These are phyloP conservation scores for Goniozus legneri DNA, from an alignment of 1,140 invertebrate genomes.

Conservation along the genomic window DNA sequence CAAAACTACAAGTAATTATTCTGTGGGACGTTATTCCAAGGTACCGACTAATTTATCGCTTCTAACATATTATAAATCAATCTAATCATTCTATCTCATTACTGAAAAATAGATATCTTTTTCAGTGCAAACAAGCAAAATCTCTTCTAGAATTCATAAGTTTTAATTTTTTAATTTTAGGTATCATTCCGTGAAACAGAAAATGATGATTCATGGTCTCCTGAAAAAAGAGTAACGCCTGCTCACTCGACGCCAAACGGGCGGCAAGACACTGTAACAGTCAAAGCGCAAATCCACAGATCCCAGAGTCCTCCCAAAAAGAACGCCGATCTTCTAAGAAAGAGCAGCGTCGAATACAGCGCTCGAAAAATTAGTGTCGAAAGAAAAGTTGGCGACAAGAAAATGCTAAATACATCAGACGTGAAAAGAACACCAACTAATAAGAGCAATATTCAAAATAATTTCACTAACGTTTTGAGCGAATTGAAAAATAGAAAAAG, in stretches of 20 bases:
- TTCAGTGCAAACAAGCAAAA: not conserved
- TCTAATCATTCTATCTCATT: not conserved
- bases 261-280: slow-evolving; percentile 47
- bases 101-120: not conserved
- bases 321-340: slow-evolving; percentile 31
- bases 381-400: slow-evolving; percentile 31
- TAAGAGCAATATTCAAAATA: slow-evolving; percentile 50
- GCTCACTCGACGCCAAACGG: slow-evolving; percentile 29
- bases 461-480: slow-evolving; percentile 58
- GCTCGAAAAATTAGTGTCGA: slow-evolving; percentile 42
- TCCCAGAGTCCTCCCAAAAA: slow-evolving; percentile 50
- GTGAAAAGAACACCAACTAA: slow-evolving; percentile 35
- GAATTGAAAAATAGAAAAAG: slow-evolving; percentile 61
- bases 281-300: slow-evolving; percentile 55
- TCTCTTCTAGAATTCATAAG: not conserved
- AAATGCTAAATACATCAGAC: slow-evolving; percentile 26
- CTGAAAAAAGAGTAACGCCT: slow-evolving; percentile 30
- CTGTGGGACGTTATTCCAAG: slow-evolving; percentile 34
- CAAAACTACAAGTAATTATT: slow-evolving; percentile 32
- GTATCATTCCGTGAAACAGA: slow-evolving; percentile 39
- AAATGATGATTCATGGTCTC: slow-evolving; percentile 40
- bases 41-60: slow-evolving; percentile 33
- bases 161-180: slow-evolving; percentile 22
- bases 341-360: slow-evolving; percentile 40
- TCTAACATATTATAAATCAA: too few species aligned